A percentile compares a stretch with the other conserved stretches of the same genome.
phyloP scores from a whole-genome alignment of 2,888 invertebrate genomes.

The Nowickia ferox region DNA sequence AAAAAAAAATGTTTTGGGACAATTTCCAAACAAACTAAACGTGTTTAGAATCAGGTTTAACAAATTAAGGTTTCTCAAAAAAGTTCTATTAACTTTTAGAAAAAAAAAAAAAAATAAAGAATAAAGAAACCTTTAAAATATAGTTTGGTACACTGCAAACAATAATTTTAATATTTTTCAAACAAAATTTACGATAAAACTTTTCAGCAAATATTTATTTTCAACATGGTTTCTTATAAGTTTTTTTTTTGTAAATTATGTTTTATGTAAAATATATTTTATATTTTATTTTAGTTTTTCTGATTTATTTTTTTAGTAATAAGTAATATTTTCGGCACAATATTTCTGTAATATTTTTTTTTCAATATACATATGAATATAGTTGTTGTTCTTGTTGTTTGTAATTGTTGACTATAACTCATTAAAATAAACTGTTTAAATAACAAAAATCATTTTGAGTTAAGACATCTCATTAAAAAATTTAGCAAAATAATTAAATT shows the following conservation, averaged over 20 bases:
- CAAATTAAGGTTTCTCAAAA: conserved; percentile 35
- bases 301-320: conserved; percentile 46
- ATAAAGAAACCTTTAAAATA: conserved; percentile 25
- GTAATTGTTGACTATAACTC: conserved; percentile 68
- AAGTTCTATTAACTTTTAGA: conserved; percentile 1
- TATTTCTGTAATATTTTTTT: conserved; percentile 65
- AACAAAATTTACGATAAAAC: conserved; percentile 62
- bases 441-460: conserved; percentile 49
- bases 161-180: conserved; percentile 35
- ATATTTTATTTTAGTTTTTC: conserved; percentile 5
- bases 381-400: conserved; percentile 73
- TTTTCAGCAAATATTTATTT: conserved; percentile 54
- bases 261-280: conserved; percentile 44
- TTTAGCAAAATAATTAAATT: not conserved
- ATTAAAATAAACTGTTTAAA: conserved; percentile 53
- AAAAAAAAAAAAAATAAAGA: conserved; percentile 5
- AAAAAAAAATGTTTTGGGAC: not conserved
- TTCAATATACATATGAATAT: conserved; percentile 71
- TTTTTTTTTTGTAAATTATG: conserved; percentile 29
- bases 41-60: conserved; percentile 43
- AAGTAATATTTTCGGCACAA: conserved; percentile 70
- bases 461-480: conserved; percentile 56
- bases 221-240: conserved; percentile 2
- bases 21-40: conserved; percentile 30
- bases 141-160: conserved; percentile 64